Evolutionary conservation across 35 echinoderm and acorn worm genomes (phyloP).

Genomic region (Holothuria glaberrima): DNA sequence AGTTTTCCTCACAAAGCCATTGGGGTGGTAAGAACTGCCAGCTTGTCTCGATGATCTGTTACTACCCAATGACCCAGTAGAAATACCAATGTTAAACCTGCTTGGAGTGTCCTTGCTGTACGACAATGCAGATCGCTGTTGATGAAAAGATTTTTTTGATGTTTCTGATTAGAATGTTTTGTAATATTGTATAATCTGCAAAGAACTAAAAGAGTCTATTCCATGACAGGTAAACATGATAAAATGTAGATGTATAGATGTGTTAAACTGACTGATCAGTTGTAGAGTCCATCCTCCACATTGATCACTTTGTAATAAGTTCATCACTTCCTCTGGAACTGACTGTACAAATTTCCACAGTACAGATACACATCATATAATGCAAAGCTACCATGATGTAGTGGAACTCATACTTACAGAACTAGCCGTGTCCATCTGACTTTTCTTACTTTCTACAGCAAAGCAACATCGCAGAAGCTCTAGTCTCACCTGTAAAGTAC

Average conservation of each 20-base stretch:
- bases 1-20: slow-evolving; percentile 86
- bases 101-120: slow-evolving; percentile 87
- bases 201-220: too few relatives aligned
- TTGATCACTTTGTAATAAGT: too few relatives aligned
- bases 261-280: not conserved
- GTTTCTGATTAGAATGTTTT: too few relatives aligned
- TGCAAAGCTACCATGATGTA: too few relatives aligned
- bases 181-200: too few relatives aligned
- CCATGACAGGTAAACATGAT: too few relatives aligned
- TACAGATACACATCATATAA: too few relatives aligned
- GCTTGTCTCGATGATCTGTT: slow-evolving; percentile 66
- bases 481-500: slow-evolving; percentile 20
- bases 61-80: slow-evolving; percentile 82
- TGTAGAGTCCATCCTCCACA: too few relatives aligned
- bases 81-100: slow-evolving; percentile 92
- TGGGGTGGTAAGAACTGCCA: slow-evolving; percentile 74
- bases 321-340: too few relatives aligned
- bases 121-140: slow-evolving; percentile 84
- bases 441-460: slow-evolving; percentile 38
- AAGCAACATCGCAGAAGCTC: slow-evolving; percentile 54
- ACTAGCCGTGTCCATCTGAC: slow-evolving; percentile 56
- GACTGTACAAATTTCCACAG: too few relatives aligned
- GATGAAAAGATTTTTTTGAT: not conserved
- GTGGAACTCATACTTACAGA: slow-evolving; percentile 23
- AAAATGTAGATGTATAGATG: not conserved